phyloP scores from a whole-genome alignment of 2,888 invertebrate genomes.

The Morpho helenor region DNA sequence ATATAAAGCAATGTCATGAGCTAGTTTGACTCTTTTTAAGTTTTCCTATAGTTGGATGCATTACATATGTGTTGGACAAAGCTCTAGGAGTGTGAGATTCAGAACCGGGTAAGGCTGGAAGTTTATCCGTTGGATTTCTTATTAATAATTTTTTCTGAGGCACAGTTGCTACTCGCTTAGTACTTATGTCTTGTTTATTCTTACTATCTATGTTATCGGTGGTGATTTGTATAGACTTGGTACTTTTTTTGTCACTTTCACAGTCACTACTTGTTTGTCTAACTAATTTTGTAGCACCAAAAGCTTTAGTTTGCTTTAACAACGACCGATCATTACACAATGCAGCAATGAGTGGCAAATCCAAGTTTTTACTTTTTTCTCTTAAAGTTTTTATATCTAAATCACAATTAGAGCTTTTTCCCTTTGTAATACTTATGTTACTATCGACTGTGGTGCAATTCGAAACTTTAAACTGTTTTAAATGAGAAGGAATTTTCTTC shows the following conservation, averaged over 20 bases:
- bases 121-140: constrained; percentile 88
- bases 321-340: constrained; percentile 95
- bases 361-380: constrained; percentile 93
- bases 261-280: constrained; percentile 63
- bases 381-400: constrained; percentile 90
- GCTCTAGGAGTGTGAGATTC: constrained; percentile 78
- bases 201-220: constrained; percentile 69
- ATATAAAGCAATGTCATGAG: constrained; percentile 51
- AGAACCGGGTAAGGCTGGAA: constrained; percentile 82
- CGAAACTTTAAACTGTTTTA: constrained; percentile 50
- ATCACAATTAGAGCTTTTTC: constrained; percentile 70
- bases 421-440: constrained; percentile 54
- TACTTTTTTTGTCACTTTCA: constrained; percentile 68
- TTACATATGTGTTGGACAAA: constrained; percentile 86
- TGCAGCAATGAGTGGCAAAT: constrained; percentile 94
- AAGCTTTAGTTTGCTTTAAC: constrained; percentile 92
- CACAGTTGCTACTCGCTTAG: constrained; percentile 84
- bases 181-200: constrained; percentile 70
- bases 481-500: constrained; percentile 77
- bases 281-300: constrained; percentile 85
- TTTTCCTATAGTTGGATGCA: constrained; percentile 70
- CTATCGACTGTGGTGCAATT: constrained; percentile 41
- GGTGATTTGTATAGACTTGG: constrained; percentile 64
- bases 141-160: constrained; percentile 70
- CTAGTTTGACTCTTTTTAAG: constrained; percentile 66